Conservation (phyloP, 2,797 vertebrate species). For the Cirrhinus molitorella region DNA sequence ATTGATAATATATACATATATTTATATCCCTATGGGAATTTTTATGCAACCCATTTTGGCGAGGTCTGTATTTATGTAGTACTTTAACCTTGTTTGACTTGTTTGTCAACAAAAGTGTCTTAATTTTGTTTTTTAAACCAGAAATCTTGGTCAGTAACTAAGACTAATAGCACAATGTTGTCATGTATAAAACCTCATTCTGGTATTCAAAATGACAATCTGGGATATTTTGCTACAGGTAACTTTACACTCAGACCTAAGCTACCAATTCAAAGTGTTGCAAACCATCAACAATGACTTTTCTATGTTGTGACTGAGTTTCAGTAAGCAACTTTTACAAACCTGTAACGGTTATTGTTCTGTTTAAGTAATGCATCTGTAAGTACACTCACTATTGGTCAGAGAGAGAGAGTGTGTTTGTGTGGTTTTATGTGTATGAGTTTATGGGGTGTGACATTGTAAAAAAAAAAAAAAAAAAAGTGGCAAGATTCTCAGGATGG, state of each 20-base stretch:
- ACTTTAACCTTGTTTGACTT: slow-evolving; percentile 25
- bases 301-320: not conserved
- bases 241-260: slow-evolving; percentile 21
- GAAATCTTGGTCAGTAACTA: slow-evolving; percentile 27
- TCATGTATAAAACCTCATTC: not conserved
- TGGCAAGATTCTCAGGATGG: slow-evolving; percentile 47
- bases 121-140: not conserved
- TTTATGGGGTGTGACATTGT: slow-evolving; percentile 4
- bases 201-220: slow-evolving; percentile 65
- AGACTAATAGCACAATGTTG: slow-evolving; percentile 31
- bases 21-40: slow-evolving; percentile 75
- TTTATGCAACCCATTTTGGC: slow-evolving; percentile 69
- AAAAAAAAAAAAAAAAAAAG: no score
- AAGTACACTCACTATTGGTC: not conserved
- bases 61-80: slow-evolving; percentile 59
- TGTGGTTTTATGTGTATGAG: slow-evolving; percentile 29
- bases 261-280: slow-evolving; percentile 26
- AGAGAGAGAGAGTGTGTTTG: slow-evolving; percentile 34
- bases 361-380: slow-evolving; percentile 23
- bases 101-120: slow-evolving; percentile 33
- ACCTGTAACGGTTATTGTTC: not conserved
- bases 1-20: slow-evolving; percentile 63
- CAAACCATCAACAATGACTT: slow-evolving; percentile 17
- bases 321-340: not conserved
- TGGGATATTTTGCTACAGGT: slow-evolving; percentile 54